Evolutionary conservation across 2,797 vertebrate genomes (phyloP), one percentile per base, ranked within the genome.

Genomic region (Semotilus atromaculatus): DNA sequence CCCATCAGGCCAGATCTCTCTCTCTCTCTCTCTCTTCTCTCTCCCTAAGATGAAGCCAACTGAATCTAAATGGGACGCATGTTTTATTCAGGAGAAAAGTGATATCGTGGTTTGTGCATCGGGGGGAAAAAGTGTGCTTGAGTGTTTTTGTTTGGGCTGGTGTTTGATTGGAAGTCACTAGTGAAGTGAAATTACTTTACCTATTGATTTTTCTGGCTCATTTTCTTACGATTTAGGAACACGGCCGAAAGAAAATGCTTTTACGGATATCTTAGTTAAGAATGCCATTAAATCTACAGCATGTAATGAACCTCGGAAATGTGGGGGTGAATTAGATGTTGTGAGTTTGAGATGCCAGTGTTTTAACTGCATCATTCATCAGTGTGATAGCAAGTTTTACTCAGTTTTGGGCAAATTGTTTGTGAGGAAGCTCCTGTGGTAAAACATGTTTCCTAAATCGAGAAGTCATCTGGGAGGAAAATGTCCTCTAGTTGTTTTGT

Each of bases 1-100:
- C 82, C 77, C 86, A 40, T 73, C 21, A 51, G 72, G 60, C 60
- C 76, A 70, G 36, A 43, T n/a, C 21, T 78, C 48, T 51, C 43
- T 79, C 18, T 38, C 66, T 43, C 13, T 75, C 48, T 74, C 40
- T 78, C 14, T 34, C 60, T 38, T 51, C 51, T 21, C 51, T 8
- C 62, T 31, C 26, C 3, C 82, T 6, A 43, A 77, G 36, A 70
- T 71, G 83, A 84, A 72, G 64, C 66, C 53, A 62, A 62, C 38
- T 71, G 75, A 85, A 80, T 75, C 38, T 76, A 70, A 87, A 70
- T 62, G 51, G 76, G 82, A 76, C 48, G 19, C 82, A 87, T 84
- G 72, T 84, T 81, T 87, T 77, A 87, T 87, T 87, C 78, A 76
- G 80, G 38, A 86, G 77, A 45, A 77, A 58, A 53, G 80, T 16